phyloP scores from a whole-genome alignment of 2,797 vertebrate genomes.

The Potorous gilbertii region DNA sequence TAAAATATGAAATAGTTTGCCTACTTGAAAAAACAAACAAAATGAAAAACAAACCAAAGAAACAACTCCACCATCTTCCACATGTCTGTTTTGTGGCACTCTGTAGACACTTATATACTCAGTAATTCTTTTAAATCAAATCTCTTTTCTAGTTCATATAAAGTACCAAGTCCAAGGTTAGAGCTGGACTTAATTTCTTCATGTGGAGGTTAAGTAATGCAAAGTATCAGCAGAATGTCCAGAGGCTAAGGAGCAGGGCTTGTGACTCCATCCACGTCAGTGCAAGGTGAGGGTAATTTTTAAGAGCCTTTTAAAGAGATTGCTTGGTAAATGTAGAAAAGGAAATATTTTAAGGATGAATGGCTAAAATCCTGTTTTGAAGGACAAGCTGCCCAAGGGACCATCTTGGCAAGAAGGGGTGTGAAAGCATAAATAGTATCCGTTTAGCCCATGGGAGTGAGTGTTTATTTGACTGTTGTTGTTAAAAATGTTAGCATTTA shows the following conservation, averaged over 20 bases:
- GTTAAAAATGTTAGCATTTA: constrained; percentile 50
- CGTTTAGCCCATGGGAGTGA: background rate
- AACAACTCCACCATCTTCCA: constrained; percentile 25
- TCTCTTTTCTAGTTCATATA: constrained; percentile 63
- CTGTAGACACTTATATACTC: constrained; percentile 22
- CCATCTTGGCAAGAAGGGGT: constrained; percentile 34
- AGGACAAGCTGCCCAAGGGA: constrained; percentile 5
- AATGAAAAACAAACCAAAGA: constrained; percentile 50
- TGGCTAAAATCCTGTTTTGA: constrained; percentile 44
- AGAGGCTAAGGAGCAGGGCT: constrained; percentile 70
- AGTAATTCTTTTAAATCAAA: constrained; percentile 74
- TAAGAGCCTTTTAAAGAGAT: constrained; percentile 64
- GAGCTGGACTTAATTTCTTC: constrained; percentile 52
- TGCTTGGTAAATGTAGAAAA: constrained; percentile 47
- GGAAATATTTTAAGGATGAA: constrained; percentile 39
- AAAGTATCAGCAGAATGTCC: constrained; percentile 70
- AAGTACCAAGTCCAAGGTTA: constrained; percentile 68
- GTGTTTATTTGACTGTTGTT: constrained; percentile 16
- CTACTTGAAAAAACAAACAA: constrained; percentile 23
- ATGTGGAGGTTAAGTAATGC: constrained; percentile 74
- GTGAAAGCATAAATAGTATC: constrained; percentile 11
- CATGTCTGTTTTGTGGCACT: constrained; percentile 36
- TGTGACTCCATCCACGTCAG: constrained; percentile 64
- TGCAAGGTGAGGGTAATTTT: constrained; percentile 71
- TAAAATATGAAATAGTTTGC: constrained; percentile 41